Base-by-base conservation (phyloP, 2,113 vertebrate species). In the Corythaixoides concolor region DNA sequence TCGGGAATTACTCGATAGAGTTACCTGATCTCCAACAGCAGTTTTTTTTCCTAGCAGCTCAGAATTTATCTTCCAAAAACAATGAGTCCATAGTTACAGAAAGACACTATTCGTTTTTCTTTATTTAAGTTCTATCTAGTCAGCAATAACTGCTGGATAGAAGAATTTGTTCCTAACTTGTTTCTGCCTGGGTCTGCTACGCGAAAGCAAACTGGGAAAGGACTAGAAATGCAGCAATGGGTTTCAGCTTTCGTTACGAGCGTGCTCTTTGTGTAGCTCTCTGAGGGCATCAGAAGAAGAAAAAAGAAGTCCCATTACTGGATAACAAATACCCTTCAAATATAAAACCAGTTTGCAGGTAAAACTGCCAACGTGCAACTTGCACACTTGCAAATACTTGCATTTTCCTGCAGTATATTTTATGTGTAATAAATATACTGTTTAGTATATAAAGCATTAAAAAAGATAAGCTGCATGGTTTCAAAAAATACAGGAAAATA, bases 21-120 rank as follows among this genome's bases (percentile, higher is more conserved):
- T 30, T 19, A 47, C 15, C 37, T 30, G 4, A 52, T 45, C 13
- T 8, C 56, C 32, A 50, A 1, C 5, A 60, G 75, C 45, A 2
- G 41, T 1, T 5, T 5, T 15, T 78, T 45, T 32, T 62, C 3
- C 39, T n/a, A n/a, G 20, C 53, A 47, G 30, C 55, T 68, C 17
- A 35, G 41, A 49, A 41, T 55, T 49, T 17, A 33, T 43, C 41
- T 50, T 33, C 47, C 69, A 23, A 75, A 81, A 26, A 2, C 15
- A 35, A 22, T 0, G 2, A 88, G 33, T 12, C 37, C 16, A 28
- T 37, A 22, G 17, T 15, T 52, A 33, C 55, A 62, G 55, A 56
- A 62, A 49, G 62, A 41, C 2, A 1, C 39, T 8, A 3, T 1
- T 18, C 3, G 2, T 50, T 63, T 60, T 30, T n/a, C 15, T 62